Evolutionary conservation across 2,888 invertebrate species (phyloP).

Genomic region (Ephialtes manifestator): DNA sequence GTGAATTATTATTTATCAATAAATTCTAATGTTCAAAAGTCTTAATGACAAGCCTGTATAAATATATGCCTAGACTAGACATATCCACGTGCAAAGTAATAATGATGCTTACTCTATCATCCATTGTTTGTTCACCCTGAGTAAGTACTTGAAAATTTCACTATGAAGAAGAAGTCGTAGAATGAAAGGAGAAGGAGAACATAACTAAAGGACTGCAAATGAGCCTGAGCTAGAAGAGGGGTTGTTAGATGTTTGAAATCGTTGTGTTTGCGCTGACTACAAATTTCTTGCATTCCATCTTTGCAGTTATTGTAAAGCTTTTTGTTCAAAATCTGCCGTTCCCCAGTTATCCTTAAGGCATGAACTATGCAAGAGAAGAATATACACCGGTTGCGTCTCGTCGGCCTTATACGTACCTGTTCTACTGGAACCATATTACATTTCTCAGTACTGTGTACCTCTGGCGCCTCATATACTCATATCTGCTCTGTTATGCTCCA

Average conservation of each 20-base stretch:
- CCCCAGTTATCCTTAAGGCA: not conserved
- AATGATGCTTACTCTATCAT: conserved; percentile 55
- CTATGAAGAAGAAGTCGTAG: conserved; percentile 38
- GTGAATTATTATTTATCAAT: too few relatives aligned
- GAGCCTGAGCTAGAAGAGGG: not conserved
- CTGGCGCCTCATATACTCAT: not conserved
- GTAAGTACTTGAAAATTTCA: conserved; percentile 39
- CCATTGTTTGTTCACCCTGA: conserved; percentile 19
- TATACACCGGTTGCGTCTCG: conserved; percentile 22
- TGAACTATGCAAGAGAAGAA: conserved; percentile 22
- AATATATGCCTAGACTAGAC: too few relatives aligned
- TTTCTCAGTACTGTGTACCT: conserved; percentile 57
- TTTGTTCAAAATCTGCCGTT: conserved; percentile 43
- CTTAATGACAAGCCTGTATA: too few relatives aligned
- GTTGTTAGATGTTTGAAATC: conserved; percentile 8
- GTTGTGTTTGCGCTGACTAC: conserved; percentile 55
- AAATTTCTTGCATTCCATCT: conserved; percentile 58
- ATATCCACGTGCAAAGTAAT: conserved; percentile 62
- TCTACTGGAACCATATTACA: conserved; percentile 49
- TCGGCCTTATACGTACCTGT: conserved; percentile 25
- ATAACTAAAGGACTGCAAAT: conserved; percentile 37
- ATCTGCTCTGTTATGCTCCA: not conserved
- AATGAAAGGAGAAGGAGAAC: conserved; percentile 37
- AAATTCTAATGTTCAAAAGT: too few relatives aligned
- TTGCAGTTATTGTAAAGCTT: conserved; percentile 63